Percentiles rank a stretch among this genome's conserved stretches.
Conservation (phyloP, 2,888 invertebrate genomes). For the Acanthosepion esculentum region DNA sequence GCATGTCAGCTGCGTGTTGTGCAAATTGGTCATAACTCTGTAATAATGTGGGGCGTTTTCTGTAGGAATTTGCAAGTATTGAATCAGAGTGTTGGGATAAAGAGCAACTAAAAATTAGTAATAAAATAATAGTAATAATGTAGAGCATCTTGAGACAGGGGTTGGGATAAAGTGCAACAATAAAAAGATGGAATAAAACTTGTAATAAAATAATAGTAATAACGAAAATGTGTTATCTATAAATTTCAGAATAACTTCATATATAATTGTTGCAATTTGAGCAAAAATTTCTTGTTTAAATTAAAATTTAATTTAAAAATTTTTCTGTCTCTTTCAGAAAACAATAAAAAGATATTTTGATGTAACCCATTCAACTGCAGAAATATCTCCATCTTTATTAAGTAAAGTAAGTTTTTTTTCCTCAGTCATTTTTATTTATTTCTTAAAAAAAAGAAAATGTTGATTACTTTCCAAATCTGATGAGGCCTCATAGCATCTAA, state of each 20-base stretch:
- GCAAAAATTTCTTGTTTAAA: not conserved
- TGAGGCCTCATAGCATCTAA: too few species aligned
- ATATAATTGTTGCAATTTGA: not conserved
- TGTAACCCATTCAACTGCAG: conserved; percentile 92
- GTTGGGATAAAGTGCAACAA: not conserved
- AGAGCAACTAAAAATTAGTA: too few species aligned
- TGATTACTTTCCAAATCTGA: too few species aligned
- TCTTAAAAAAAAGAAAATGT: not conserved
- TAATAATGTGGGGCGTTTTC: too few species aligned
- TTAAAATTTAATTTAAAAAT: not conserved
- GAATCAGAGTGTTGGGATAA: too few species aligned
- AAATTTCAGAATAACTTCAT: not conserved
- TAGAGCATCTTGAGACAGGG: too few species aligned
- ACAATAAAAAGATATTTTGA: conserved; percentile 91
- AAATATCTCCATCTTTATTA: conserved; percentile 91
- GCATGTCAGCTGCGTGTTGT: too few species aligned
- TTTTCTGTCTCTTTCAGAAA: conserved; percentile 78
- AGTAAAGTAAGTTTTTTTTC: conserved; percentile 83
- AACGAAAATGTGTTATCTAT: not conserved
- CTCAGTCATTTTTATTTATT: not conserved
- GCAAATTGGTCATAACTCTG: too few species aligned
- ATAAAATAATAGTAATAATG: too few species aligned
- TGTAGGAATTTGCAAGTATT: too few species aligned
- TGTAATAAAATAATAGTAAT: not conserved
- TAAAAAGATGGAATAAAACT: not conserved